Percentiles rank a stretch among this genome's conserved stretches.
Evolutionary conservation across 1,140 invertebrate genomes (phyloP).

Genomic region (Thereuonema tuberculata): DNA sequence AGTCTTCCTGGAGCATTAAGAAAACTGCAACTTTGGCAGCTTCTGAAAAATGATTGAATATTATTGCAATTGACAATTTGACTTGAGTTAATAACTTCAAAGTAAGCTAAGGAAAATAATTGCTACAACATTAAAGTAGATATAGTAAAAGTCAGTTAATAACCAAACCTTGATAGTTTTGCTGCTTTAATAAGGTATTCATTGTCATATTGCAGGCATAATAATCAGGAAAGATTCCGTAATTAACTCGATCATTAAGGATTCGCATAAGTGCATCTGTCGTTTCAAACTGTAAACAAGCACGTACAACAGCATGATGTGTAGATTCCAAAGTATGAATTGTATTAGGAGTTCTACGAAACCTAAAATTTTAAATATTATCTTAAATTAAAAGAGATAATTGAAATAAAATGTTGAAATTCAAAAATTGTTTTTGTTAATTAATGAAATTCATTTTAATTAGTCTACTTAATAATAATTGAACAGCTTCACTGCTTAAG

Average conservation of each 20-base stretch:
- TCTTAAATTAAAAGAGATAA: too few relatives aligned
- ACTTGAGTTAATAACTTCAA: background rate
- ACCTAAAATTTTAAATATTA: too few relatives aligned
- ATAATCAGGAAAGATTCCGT: conserved; percentile 76
- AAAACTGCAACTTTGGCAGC: conserved; percentile 61
- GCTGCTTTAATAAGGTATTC: conserved; percentile 54
- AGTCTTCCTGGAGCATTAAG: conserved; percentile 81
- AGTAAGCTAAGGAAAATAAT: too few relatives aligned
- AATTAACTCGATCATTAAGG: conserved; percentile 65
- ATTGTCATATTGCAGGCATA: conserved; percentile 66
- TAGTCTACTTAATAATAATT: too few relatives aligned
- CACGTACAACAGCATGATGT: conserved; percentile 57
- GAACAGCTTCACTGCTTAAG: too few relatives aligned
- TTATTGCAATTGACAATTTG: conserved; percentile 1
- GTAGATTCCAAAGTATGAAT: conserved; percentile 58
- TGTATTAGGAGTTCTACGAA: conserved; percentile 52
- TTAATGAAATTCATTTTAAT: too few relatives aligned
- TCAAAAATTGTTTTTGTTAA: too few relatives aligned
- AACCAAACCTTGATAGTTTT: conserved; percentile 41
- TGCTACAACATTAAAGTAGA: too few relatives aligned
- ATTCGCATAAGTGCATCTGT: conserved; percentile 50
- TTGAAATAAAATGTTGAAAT: too few relatives aligned
- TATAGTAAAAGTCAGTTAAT: too few relatives aligned
- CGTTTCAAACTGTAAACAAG: conserved; percentile 43
- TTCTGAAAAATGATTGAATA: too few relatives aligned